Evolutionary conservation across 2,113 vertebrate genomes (phyloP).

Genomic region (Peromyscus maniculatus): DNA sequence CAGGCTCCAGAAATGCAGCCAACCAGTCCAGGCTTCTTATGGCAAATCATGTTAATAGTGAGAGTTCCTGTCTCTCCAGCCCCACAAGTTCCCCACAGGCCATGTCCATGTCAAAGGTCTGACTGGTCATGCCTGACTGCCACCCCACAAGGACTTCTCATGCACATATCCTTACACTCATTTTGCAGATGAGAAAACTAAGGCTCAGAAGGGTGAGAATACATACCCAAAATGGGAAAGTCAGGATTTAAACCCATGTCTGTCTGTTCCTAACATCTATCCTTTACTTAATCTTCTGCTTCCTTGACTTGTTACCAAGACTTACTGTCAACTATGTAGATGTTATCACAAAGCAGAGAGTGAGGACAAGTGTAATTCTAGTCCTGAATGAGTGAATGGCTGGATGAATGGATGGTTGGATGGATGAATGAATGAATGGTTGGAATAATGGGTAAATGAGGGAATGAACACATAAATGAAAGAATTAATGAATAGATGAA

Average conservation of each 20-base stretch:
- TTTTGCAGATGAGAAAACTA: neutral
- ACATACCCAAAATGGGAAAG: neutral
- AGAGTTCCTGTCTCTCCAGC: fast-evolving
- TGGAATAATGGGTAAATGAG: neutral
- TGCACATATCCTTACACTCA: fast-evolving
- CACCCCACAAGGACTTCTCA: fast-evolving
- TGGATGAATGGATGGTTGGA: neutral
- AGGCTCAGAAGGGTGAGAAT: fast-evolving
- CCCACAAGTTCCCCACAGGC: fast-evolving
- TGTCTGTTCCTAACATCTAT: neutral
- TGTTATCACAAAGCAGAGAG: neutral
- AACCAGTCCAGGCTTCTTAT: fast-evolving
- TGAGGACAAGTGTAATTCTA: fast-evolving
- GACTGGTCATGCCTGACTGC: fast-evolving
- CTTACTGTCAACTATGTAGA: fast-evolving
- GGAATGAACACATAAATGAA: neutral
- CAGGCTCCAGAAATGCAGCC: neutral
- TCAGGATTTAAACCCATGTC: neutral
- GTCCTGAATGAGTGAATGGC: neutral
- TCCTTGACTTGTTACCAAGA: neutral
- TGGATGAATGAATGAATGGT: neutral
- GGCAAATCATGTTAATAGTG: fast-evolving
- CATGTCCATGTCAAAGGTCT: neutral
- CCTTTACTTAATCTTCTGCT: neutral
- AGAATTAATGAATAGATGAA: neutral